A percentile compares a stretch with the other conserved stretches of the same genome.
Conservation (phyloP, 2,113 vertebrate species). For the Eptesicus fuscus region DNA sequence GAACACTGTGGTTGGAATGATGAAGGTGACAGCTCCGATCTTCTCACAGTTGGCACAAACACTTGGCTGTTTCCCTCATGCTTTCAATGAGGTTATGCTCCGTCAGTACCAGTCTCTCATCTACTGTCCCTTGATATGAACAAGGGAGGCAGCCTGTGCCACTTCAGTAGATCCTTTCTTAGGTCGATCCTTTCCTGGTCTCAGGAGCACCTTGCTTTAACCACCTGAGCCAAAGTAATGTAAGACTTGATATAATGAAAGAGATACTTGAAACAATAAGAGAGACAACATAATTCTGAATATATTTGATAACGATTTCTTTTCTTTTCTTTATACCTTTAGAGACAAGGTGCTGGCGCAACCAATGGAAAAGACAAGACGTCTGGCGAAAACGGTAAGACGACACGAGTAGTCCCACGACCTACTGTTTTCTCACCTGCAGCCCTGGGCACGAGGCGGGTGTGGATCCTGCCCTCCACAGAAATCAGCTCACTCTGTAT, state of each 20-base stretch:
- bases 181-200: neutral
- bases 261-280: neutral
- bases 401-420: neutral
- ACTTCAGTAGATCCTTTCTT: rapidly evolving
- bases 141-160: rapidly evolving
- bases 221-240: neutral
- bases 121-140: neutral
- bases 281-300: neutral
- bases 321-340: constrained; percentile 21
- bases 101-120: rapidly evolving
- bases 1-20: neutral
- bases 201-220: neutral
- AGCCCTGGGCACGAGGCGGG: neutral
- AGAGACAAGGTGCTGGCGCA: constrained; percentile 93
- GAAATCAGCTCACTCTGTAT: neutral
- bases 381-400: constrained; percentile 91
- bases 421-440: neutral
- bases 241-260: neutral
- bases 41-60: rapidly evolving
- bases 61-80: too few species aligned
- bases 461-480: neutral
- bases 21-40: neutral
- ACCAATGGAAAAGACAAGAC: constrained; percentile 92
- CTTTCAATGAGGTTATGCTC: neutral
- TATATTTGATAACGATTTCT: neutral